Conservation (phyloP, 1,140 invertebrate genomes). For the Drosophila erecta region DNA sequence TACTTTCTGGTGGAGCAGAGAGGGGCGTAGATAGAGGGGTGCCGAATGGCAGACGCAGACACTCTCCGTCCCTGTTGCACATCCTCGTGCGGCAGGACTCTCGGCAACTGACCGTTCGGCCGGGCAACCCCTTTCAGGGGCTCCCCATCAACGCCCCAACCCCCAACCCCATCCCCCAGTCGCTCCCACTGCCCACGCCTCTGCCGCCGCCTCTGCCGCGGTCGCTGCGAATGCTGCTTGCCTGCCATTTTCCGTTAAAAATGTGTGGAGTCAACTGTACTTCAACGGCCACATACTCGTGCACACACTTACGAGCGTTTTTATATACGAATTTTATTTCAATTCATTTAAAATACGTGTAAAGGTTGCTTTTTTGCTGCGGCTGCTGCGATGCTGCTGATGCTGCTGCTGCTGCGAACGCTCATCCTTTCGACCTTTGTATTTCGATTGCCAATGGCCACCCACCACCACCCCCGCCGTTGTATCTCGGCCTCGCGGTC, state of each 20-base stretch:
- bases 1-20: constrained; percentile 26
- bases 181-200: constrained; percentile 6
- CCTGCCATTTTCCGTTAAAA: constrained; percentile 67
- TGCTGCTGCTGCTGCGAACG: constrained; percentile 17
- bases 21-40: constrained; percentile 2
- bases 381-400: constrained; percentile 9
- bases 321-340: constrained; percentile 81
- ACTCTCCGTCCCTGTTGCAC: constrained; percentile 46
- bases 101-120: constrained; percentile 57
- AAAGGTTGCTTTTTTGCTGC: constrained; percentile 51
- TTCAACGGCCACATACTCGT: constrained; percentile 51
- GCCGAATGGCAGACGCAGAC: constrained; percentile 60
- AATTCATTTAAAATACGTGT: constrained; percentile 82
- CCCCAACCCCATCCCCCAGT: not conserved
- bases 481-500: constrained; percentile 19
- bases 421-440: constrained; percentile 70
- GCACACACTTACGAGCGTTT: constrained; percentile 55
- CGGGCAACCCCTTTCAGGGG: constrained; percentile 32
- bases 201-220: constrained; percentile 18
- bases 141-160: not conserved
- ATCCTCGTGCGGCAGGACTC: constrained; percentile 25
- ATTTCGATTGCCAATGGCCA: constrained; percentile 66
- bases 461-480: constrained; percentile 7
- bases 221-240: constrained; percentile 37
- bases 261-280: constrained; percentile 80